A percentile compares a stretch with the other conserved stretches of the same genome.
Conservation (phyloP, 2,888 invertebrate species). For the Masnerella sp. region DNA sequence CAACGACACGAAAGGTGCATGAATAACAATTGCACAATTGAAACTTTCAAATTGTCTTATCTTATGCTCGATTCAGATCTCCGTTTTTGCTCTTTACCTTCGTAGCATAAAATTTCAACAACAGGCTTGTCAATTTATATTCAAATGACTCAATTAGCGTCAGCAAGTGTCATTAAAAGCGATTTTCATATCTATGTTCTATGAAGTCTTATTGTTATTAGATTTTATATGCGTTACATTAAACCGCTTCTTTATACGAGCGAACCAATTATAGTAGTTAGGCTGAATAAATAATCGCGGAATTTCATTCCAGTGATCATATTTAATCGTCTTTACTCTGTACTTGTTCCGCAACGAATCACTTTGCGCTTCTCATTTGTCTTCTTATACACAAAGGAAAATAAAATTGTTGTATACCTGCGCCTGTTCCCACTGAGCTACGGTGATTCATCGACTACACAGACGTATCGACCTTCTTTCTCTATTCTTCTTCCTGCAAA, state of each 20-base stretch:
- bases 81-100: conserved; percentile 2
- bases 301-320: conserved; percentile 50
- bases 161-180: conserved; percentile 35
- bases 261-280: conserved; percentile 49
- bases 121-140: conserved; percentile 30
- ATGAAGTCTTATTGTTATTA: conserved; percentile 25
- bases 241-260: conserved; percentile 28
- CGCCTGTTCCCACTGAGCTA: conserved; percentile 47
- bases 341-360: conserved; percentile 59
- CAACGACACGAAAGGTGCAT: neutral
- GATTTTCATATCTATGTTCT: conserved; percentile 27
- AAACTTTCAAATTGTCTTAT: too few species aligned
- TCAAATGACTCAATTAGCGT: conserved; percentile 45
- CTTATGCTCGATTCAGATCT: neutral
- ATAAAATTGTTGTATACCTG: conserved; percentile 56
- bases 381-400: conserved; percentile 56
- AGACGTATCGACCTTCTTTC: conserved; percentile 61
- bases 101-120: conserved; percentile 20
- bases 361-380: conserved; percentile 58
- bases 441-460: conserved; percentile 60
- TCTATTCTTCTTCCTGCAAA: conserved; percentile 55
- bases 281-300: conserved; percentile 54
- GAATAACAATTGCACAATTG: neutral
- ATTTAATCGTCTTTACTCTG: conserved; percentile 53
- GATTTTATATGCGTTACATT: conserved; percentile 23